phyloP scores from a whole-genome alignment of 1,140 invertebrate species.

The Sinonovacula constricta region DNA sequence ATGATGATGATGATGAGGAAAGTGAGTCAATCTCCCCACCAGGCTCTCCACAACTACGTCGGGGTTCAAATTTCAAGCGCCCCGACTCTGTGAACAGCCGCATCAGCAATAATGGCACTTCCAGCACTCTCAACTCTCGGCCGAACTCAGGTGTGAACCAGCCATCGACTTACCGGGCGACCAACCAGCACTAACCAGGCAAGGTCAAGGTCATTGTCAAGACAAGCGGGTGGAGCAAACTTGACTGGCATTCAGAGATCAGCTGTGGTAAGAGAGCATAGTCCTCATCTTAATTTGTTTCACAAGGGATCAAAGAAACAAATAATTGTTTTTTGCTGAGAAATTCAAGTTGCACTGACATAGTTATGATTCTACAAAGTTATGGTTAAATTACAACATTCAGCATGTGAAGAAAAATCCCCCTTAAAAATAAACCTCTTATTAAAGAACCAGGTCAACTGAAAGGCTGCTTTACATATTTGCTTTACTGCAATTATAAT shows the following conservation, averaged over 20 bases:
- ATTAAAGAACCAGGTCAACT: too few species aligned
- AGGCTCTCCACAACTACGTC: constrained; percentile 23
- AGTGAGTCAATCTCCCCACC: constrained; percentile 55
- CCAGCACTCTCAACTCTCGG: constrained; percentile 56
- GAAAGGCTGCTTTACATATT: too few species aligned
- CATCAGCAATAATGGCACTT: constrained; percentile 49
- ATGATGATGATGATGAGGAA: constrained; percentile 63
- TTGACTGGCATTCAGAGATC: constrained; percentile 60
- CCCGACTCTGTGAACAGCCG: constrained; percentile 56
- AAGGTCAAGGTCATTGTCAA: constrained; percentile 59
- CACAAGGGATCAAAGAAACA: too few species aligned
- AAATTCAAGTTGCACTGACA: too few species aligned
- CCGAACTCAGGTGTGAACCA: constrained; percentile 58
- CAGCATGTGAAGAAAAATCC: too few species aligned
- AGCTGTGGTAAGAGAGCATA: constrained; percentile 64
- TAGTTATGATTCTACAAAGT: too few species aligned
- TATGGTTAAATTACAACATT: too few species aligned
- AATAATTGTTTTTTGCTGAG: too few species aligned
- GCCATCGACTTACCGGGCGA: constrained; percentile 12
- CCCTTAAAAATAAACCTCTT: too few species aligned
- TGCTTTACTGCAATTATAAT: too few species aligned
- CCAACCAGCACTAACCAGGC: constrained; percentile 52
- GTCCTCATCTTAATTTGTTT: too few species aligned
- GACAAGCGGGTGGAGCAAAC: constrained; percentile 55
- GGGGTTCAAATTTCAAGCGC: constrained; percentile 32